Conservation (phyloP, 2,888 invertebrate genomes). For the Iphiclides podalirius region DNA sequence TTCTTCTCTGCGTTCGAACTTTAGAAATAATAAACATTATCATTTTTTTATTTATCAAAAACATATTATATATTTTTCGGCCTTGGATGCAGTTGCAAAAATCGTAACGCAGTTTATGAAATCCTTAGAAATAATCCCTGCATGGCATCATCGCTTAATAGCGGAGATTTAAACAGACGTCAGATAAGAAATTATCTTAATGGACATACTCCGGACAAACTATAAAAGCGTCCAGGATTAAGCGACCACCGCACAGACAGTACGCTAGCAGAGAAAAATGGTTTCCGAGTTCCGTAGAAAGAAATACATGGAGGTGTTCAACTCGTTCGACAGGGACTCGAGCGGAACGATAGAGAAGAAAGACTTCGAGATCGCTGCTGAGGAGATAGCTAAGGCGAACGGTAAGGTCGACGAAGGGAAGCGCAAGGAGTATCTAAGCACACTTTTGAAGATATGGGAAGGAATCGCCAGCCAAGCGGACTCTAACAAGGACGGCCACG, state of each 20-base stretch:
- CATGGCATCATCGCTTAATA: constrained; percentile 7
- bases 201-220: neutral
- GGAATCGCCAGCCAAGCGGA: constrained; percentile 86
- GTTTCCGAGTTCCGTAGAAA: constrained; percentile 89
- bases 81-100: too few species aligned
- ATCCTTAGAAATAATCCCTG: constrained; percentile 3
- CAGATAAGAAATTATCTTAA: constrained; percentile 20
- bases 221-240: constrained; percentile 3
- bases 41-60: too few species aligned
- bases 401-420: constrained; percentile 69
- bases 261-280: constrained; percentile 20
- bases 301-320: constrained; percentile 88
- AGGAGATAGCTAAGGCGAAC: constrained; percentile 2
- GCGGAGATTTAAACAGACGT: constrained; percentile 3
- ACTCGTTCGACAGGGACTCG: constrained; percentile 89
- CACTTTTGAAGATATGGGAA: constrained; percentile 88
- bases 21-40: too few species aligned
- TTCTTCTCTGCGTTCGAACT: too few species aligned
- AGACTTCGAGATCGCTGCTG: constrained; percentile 76
- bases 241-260: neutral
- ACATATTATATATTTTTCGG: too few species aligned
- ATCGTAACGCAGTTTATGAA: constrained; percentile 8
- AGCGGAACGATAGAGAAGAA: constrained; percentile 90
- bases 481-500: constrained; percentile 87
- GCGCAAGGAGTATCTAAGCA: constrained; percentile 82